Base-by-base conservation (phyloP, 2,888 invertebrate genomes). In the Cotesia congregata region DNA sequence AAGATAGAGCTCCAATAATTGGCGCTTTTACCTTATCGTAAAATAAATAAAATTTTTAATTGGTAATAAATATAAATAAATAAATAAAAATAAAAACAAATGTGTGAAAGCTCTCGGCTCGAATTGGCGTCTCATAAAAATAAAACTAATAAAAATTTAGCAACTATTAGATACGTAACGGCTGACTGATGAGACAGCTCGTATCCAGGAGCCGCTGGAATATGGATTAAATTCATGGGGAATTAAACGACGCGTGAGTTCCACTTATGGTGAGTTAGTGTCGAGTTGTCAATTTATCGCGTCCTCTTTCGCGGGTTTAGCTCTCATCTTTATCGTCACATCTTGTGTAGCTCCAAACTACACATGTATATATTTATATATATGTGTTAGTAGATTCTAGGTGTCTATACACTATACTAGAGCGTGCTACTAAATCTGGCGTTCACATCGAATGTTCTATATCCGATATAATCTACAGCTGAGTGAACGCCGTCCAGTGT, bases 171-270 rank as follows among this genome's bases (percentile, higher is more conserved):
- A 70, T 70, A 20, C 62, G 17, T 40, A 30, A 69, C 70, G 70
- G 12, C 59, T 60, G 60, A 70, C 17, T 60, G 60, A 30, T 59
- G 70, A 41, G 60, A 70, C 60, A 50, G 60, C 20, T 30, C 6
- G n/a, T 30, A 30, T 30, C 30, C 30, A 30, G 1, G 30, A 60
- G 12, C 60, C 70, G 70, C 60, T 70, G 60, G 59, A 41, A 70
- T 70, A 70, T 50, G 50, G 50, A 50, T 50, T 50, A 50, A 50
- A 38, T 75, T 59, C 59, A 75, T 59, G 39, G 65, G 39, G 41
- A 30, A 41, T 64, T 50, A 70, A 71, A 75, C 68, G 71, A 75
- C 71, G 70, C 70, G 67, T 71, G 60, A 70, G 71, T 64, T 75
- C 59, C 59, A 71, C 70, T 75, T 75, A 70, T 71, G 65, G 65